phyloP scores from a whole-genome alignment of 30 jellyfish, hydroid and myxozoan genomes.

The Aurelia coerulea region DNA sequence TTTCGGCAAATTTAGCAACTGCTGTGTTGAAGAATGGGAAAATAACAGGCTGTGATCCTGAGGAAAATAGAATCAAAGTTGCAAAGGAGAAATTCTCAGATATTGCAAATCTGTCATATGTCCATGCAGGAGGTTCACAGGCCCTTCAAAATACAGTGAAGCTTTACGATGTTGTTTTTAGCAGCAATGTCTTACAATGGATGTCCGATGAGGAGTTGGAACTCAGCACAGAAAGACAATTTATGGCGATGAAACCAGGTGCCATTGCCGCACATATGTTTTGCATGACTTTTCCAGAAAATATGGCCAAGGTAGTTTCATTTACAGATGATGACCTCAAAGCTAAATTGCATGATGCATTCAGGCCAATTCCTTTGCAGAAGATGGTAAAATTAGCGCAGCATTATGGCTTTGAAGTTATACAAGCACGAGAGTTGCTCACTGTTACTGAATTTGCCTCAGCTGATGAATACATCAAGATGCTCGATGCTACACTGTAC shows the following conservation, averaged over 20 bases:
- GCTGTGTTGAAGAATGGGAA: not conserved
- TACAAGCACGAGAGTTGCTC: not conserved
- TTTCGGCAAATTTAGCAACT: not conserved
- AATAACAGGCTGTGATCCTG: slow-evolving; percentile 1
- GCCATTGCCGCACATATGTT: not conserved
- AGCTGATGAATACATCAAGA: too few relatives aligned
- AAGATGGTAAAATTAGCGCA: not conserved
- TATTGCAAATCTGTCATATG: not conserved
- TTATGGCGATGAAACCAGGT: not conserved
- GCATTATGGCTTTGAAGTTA: not conserved
- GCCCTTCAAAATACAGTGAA: not conserved
- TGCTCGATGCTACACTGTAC: too few relatives aligned
- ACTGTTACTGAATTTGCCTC: too few relatives aligned
- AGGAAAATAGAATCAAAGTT: slow-evolving; percentile 1
- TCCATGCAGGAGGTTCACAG: not conserved
- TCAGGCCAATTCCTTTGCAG: not conserved
- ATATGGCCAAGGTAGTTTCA: not conserved
- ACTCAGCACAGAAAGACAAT: not conserved
- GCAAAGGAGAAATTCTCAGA: slow-evolving; percentile 2
- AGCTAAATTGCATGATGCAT: not conserved
- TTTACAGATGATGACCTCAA: not conserved
- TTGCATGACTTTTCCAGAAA: not conserved
- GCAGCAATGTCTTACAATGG: not conserved
- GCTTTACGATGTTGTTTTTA: not conserved
- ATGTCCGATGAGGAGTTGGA: not conserved